Base-by-base conservation (phyloP, 2,888 invertebrate genomes). In the Chloroclystis v-ata region DNA sequence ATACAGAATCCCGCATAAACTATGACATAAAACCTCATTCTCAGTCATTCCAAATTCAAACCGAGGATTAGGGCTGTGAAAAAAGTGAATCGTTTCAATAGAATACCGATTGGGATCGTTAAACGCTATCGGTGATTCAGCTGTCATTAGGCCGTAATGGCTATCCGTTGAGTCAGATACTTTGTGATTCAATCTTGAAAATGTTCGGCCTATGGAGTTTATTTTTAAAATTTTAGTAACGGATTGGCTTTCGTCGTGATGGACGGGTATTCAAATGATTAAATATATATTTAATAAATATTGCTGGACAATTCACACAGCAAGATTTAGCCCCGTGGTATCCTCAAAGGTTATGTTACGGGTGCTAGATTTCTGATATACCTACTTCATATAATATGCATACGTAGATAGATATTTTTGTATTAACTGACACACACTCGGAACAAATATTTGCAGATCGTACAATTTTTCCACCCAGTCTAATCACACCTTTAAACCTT, bases 111-210 rank as follows among this genome's bases (percentile, higher is more conserved):
- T 56, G 49, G 45, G 49, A 54, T 55, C 53, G 59, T 57, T 56
- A 56, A 60, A 54, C 56, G 52, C 53, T 58, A 60, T 58, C 58
- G 60, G 60, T 60, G 60, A 60, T 60, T 60, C 60, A 60, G 55
- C 50, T 55, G 56, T 60, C 54, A 60, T 60, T 59, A 59, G 57
- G 51, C 47, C 49, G 56, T 55, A 58, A 58, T 60, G 60, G 56
- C 56, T 50, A 52, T 25, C 53, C 49, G 54, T 56, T 53, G 59
- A 56, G 54, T 59, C 54, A 59, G 48, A 43, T 39, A 45, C 49
- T 55, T 57, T 57, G 52, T 58, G 59, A 59, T 56, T 56, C 59
- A 59, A 56, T 59, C 56, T 52, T 38, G 46, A 43, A 54, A 45
- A 39, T 41, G 37, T 43, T 43, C 46, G 44, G 47, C 52, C 48